phyloP scores from a whole-genome alignment of 2,888 invertebrate genomes.

The Tenthredo distinguenda region DNA sequence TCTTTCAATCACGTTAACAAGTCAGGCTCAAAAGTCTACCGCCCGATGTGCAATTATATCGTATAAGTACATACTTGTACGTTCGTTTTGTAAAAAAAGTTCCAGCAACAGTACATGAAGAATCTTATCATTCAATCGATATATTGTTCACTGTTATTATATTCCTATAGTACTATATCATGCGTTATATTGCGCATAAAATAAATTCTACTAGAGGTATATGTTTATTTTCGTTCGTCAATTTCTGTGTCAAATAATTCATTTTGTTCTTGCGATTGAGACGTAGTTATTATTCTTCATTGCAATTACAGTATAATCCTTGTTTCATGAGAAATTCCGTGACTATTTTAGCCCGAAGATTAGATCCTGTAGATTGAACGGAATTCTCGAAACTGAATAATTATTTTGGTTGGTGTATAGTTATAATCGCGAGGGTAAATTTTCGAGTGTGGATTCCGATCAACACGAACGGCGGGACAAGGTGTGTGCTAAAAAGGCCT shows the following conservation, averaged over 20 bases:
- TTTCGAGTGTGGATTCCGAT: background rate
- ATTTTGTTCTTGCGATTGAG: background rate
- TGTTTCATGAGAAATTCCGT: background rate
- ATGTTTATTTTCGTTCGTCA: background rate
- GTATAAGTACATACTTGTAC: background rate
- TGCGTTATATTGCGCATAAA: background rate
- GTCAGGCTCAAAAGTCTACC: background rate
- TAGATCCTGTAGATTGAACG: background rate
- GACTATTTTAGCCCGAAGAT: background rate
- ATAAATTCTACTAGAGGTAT: background rate
- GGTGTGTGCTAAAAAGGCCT: background rate
- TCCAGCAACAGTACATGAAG: background rate
- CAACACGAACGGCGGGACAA: background rate
- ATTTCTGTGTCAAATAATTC: background rate
- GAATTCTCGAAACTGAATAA: background rate
- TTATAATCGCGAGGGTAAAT: background rate
- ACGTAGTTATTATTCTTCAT: background rate
- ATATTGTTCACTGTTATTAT: background rate
- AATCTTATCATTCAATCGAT: background rate
- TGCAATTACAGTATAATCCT: background rate
- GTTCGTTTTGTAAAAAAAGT: background rate
- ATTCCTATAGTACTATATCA: background rate
- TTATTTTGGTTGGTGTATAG: background rate
- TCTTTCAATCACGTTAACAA: background rate
- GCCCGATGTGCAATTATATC: background rate